Evolutionary conservation across 2,888 invertebrate genomes (phyloP), one percentile per base, ranked within the genome.

Genomic region (Argynnis bischoffii): DNA sequence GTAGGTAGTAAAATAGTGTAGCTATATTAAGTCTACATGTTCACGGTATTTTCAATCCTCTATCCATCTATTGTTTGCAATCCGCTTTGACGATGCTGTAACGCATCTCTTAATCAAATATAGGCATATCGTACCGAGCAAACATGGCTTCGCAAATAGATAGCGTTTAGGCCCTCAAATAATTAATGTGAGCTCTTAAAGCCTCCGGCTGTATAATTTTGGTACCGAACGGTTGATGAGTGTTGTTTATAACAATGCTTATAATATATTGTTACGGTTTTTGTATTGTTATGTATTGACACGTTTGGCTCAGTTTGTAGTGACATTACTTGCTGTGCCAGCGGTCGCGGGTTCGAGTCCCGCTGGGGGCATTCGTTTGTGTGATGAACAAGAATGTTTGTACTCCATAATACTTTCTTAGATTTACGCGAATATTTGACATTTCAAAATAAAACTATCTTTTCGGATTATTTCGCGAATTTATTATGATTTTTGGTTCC

Each of bases 31-130:
- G 0, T 41, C 2, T 41, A 1, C 8, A 8, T 41, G 35, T 41
- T 41, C 35, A 41, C 26, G 31, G 13, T 16, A 59, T 31, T 48
- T n/a, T 26, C 15, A 26, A 31, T 31, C 14, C 31, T 48, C 6
- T 47, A 59, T 59, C 16, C 48, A 48, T 15, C 59, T 59, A 21
- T 59, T 59, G 59, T 59, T 59, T 48, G 48, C 21, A 11, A 41
- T 21, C 14, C 48, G 6, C 59, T 48, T n/a, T n/a, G 59, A 57
- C 46, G 47, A 59, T 48, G 48, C 26, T n/a, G 48, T 11, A 46
- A 15, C 47, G 35, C 26, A 31, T 59, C 48, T 48, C 59, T 59
- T 48, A 48, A 59, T 59, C 59, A 59, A 47, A 59, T 59, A 59
- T 59, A 59, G 48, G 48, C 48, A 31, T 59, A 59, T 59, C 48